Conservation (phyloP, 2,797 vertebrate genomes). For the Falco berigora region DNA sequence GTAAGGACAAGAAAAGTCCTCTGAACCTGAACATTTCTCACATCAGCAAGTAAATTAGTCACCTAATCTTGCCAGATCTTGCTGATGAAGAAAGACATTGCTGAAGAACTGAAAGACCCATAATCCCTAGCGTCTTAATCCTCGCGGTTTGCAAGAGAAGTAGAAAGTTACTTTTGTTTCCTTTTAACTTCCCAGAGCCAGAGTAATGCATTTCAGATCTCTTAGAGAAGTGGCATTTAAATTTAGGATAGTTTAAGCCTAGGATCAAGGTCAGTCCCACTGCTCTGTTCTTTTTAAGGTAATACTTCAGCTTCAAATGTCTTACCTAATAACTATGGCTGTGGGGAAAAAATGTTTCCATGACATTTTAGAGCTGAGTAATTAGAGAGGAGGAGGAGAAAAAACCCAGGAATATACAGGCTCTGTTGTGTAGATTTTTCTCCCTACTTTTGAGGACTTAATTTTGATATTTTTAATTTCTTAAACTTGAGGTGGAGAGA, state of each 20-base stretch:
- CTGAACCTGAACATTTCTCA: neutral
- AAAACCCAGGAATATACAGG: neutral
- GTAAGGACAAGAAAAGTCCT: conserved; percentile 40
- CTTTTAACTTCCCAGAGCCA: neutral
- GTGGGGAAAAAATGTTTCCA: neutral
- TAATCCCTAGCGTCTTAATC: conserved; percentile 14
- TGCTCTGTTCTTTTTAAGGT: neutral
- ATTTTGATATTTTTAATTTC: neutral
- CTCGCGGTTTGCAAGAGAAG: neutral
- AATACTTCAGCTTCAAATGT: neutral
- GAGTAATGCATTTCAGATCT: neutral
- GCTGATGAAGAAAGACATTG: neutral
- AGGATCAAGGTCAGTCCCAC: neutral
- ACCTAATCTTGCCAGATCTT: conserved; percentile 40
- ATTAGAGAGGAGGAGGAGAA: neutral
- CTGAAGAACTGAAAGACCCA: neutral
- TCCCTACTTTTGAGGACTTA: neutral
- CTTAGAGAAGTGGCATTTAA: neutral
- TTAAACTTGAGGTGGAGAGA: neutral
- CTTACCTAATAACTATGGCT: neutral
- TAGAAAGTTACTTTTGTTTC: neutral
- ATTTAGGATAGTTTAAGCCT: neutral
- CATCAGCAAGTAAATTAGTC: conserved; percentile 48
- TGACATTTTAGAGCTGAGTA: neutral
- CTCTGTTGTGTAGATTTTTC: neutral